Percentiles rank a stretch among this genome's conserved stretches.
Evolutionary conservation across 2,888 invertebrate genomes (phyloP).

Genomic region (Tridacna crocea): DNA sequence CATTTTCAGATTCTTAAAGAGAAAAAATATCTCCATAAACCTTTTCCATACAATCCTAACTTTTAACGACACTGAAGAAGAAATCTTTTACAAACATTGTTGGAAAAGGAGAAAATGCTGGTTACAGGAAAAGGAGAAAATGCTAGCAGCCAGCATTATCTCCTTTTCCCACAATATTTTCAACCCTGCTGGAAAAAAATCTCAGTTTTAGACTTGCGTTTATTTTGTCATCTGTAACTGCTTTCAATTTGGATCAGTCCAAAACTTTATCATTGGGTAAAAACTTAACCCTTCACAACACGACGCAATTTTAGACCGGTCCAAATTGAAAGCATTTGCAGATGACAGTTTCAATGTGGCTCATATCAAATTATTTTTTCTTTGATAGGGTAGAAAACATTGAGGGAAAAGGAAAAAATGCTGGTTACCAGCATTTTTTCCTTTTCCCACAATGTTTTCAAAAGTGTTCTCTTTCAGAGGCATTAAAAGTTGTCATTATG

Average conservation of each 20-base stretch:
- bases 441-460: background rate
- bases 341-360: too few relatives aligned
- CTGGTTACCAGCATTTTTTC: conserved; percentile 1
- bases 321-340: too few relatives aligned
- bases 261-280: too few relatives aligned
- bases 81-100: background rate
- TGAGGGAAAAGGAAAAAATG: conserved; percentile 7
- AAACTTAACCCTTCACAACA: too few relatives aligned
- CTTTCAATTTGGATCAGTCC: too few relatives aligned
- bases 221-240: too few relatives aligned
- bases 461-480: background rate
- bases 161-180: background rate
- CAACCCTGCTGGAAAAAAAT: background rate
- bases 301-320: too few relatives aligned
- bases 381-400: background rate
- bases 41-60: background rate
- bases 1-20: too few relatives aligned
- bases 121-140: background rate
- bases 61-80: background rate
- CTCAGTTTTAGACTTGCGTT: too few relatives aligned
- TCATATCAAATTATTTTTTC: too few relatives aligned
- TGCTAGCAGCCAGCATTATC: background rate
- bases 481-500: background rate
- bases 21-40: too few relatives aligned
- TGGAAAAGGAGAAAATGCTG: background rate